Conservation (phyloP, 2,888 invertebrate species). For the Nomada lathburiana region DNA sequence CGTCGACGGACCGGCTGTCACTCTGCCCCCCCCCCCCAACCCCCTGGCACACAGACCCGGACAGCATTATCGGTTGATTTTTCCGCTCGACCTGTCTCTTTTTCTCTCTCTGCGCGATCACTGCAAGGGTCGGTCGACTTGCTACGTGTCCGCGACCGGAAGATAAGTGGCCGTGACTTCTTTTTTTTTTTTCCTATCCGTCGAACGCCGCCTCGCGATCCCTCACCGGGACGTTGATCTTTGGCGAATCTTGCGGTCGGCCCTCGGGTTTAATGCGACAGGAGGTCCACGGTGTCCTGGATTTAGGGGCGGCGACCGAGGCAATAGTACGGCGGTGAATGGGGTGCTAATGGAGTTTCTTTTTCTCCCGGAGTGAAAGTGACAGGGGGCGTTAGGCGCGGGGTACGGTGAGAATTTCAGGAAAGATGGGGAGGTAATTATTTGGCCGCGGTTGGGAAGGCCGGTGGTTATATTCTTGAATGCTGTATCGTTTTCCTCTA, state of each 20-base stretch:
- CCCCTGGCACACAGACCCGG: not conserved
- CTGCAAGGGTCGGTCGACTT: slow-evolving; percentile 34
- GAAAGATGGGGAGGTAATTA: no score
- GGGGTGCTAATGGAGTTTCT: no score
- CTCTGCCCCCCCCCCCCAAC: not conserved
- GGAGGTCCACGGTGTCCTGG: no score
- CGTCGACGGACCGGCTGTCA: slow-evolving; percentile 40
- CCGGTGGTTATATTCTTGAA: no score
- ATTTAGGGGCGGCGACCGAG: no score
- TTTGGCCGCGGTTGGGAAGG: no score
- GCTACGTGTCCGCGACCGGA: slow-evolving; percentile 37
- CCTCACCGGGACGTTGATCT: not conserved
- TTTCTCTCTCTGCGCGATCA: slow-evolving; percentile 4
- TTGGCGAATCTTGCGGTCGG: not conserved
- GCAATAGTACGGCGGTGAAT: no score
- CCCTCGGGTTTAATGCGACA: no score
- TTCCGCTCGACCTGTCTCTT: slow-evolving; percentile 26
- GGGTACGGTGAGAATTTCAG: no score
- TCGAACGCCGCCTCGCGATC: slow-evolving; percentile 7
- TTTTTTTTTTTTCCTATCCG: slow-evolving; percentile 9
- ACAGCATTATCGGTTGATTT: slow-evolving; percentile 40
- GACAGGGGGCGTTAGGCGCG: no score
- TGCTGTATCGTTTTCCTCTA: no score
- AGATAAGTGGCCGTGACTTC: slow-evolving; percentile 42
- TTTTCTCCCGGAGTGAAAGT: no score